A percentile compares a stretch with the other conserved stretches of the same genome.
phyloP scores from a whole-genome alignment of 1,140 invertebrate species.

The Cyclargus thomasi region DNA sequence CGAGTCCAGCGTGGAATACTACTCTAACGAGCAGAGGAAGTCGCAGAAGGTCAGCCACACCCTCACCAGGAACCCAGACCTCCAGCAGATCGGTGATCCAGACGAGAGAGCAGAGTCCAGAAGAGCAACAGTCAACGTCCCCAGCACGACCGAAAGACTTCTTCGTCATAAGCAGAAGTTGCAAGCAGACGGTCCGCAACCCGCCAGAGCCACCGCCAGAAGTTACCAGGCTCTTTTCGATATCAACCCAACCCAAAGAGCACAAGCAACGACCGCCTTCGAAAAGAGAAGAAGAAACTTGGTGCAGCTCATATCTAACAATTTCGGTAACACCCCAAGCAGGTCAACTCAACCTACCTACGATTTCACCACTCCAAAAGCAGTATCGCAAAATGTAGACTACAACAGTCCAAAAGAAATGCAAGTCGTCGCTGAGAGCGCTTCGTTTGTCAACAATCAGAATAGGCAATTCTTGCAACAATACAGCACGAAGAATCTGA shows the following conservation, averaged over 20 bases:
- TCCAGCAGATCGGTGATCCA: conserved; percentile 53
- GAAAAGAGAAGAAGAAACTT: conserved; percentile 58
- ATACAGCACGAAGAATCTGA: conserved; percentile 54
- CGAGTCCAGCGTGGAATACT: conserved; percentile 87
- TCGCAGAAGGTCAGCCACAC: conserved; percentile 67
- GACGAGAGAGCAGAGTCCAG: conserved; percentile 48
- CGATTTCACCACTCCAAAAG: conserved; percentile 52
- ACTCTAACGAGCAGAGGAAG: conserved; percentile 77
- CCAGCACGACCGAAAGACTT: conserved; percentile 57
- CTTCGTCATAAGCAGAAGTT: conserved; percentile 49
- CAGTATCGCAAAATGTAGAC: conserved; percentile 42
- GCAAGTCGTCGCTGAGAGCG: conserved; percentile 84
- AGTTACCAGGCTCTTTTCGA: conserved; percentile 52
- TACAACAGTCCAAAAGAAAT: conserved; percentile 75
- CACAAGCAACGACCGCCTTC: conserved; percentile 46
- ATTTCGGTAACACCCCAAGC: conserved; percentile 48
- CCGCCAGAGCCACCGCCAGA: conserved; percentile 44
- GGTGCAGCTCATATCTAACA: conserved; percentile 58
- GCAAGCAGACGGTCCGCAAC: conserved; percentile 36
- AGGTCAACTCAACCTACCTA: conserved; percentile 51
- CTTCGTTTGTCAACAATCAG: conserved; percentile 80
- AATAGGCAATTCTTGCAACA: conserved; percentile 64
- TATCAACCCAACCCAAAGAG: conserved; percentile 50
- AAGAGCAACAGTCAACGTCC: conserved; percentile 45
- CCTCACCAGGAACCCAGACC: conserved; percentile 48